Evolutionary conservation across 2,888 invertebrate species (phyloP).

Genomic region (Cheilosia vulpina): DNA sequence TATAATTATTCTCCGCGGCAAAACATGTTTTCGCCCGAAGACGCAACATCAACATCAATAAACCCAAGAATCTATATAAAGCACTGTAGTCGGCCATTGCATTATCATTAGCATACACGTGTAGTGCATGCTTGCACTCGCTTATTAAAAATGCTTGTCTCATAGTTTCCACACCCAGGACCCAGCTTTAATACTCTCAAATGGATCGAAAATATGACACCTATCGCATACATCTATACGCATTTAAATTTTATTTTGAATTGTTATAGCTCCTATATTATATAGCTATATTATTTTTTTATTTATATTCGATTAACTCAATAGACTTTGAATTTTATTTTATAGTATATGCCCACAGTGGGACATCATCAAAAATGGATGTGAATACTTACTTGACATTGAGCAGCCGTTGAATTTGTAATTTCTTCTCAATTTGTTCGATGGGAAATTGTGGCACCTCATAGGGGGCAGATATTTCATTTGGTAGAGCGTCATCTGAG

Average conservation of each 20-base stretch:
- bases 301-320: no score
- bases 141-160: not conserved
- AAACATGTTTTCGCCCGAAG: no score
- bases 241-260: conserved; percentile 18
- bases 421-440: conserved; percentile 97
- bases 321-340: no score
- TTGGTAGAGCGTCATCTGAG: conserved; percentile 83
- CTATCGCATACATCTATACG: conserved; percentile 1
- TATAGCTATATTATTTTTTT: no score
- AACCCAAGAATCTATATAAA: no score
- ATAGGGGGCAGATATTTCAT: conserved; percentile 97
- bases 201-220: not conserved
- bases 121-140: not conserved
- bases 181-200: not conserved
- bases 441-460: conserved; percentile 99
- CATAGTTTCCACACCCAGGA: not conserved
- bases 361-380: not conserved
- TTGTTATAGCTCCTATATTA: not conserved
- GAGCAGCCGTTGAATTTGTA: conserved; percentile 94
- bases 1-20: no score
- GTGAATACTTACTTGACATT: conserved; percentile 90
- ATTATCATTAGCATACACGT: not conserved
- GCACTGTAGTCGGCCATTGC: no score
- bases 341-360: conserved; percentile 9
- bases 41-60: no score